These are phyloP conservation scores for Nomada fabriciana DNA, from an alignment of 2,888 invertebrate genomes.

Conservation along the genomic window DNA sequence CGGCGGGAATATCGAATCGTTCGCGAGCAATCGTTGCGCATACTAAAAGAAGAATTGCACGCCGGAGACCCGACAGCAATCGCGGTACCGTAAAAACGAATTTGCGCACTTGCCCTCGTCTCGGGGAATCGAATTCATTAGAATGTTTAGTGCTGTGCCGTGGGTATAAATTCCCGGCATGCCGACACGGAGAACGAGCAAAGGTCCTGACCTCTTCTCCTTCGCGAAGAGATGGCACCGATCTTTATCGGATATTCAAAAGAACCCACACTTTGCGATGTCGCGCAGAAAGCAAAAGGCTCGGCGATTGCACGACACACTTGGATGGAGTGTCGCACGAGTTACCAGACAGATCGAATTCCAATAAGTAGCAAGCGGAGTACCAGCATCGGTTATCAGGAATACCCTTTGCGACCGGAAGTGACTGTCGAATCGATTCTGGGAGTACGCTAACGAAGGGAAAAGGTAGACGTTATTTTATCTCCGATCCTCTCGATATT, in stretches of 20 bases:
- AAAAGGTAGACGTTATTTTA: neutral
- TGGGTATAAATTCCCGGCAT: neutral
- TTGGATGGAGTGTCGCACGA: slow-evolving; percentile 34
- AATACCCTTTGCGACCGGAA: neutral
- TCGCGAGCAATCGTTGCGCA: neutral
- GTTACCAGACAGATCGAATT: slow-evolving; percentile 46
- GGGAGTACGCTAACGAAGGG: slow-evolving; percentile 1
- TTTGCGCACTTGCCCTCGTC: neutral
- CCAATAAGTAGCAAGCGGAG: slow-evolving; percentile 36
- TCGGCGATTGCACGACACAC: slow-evolving; percentile 24
- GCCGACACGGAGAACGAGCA: neutral
- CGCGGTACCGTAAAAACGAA: neutral
- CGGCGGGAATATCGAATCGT: neutral
- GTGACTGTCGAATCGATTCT: slow-evolving; percentile 19
- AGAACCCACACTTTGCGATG: slow-evolving; percentile 9
- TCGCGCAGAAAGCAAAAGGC: slow-evolving; percentile 8
- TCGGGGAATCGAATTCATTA: slow-evolving; percentile 32
- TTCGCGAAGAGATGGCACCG: slow-evolving; percentile 42
- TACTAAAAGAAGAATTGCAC: neutral
- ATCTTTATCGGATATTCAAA: slow-evolving; percentile 69
- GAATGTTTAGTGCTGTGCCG: slow-evolving; percentile 3
- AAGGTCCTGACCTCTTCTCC: slow-evolving; percentile 31
- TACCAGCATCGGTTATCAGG: neutral
- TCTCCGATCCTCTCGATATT: neutral
- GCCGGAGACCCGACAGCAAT: neutral